Conservation (phyloP, 2,113 vertebrate species). For the Sminthopsis crassicaudata region DNA sequence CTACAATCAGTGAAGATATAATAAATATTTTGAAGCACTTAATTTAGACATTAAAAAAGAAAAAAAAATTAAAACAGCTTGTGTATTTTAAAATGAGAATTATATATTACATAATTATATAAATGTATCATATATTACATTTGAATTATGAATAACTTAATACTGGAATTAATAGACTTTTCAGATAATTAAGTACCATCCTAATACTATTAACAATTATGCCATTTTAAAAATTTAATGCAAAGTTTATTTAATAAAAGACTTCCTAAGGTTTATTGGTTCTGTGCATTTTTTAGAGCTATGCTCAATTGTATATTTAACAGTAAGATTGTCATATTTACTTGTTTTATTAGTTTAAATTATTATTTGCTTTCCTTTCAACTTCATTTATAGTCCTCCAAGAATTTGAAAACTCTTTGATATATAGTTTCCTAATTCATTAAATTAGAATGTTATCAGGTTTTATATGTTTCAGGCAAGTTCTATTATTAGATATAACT, state of each 20-base stretch:
- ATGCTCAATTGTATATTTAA: background rate
- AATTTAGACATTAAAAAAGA: background rate
- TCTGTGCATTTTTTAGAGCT: background rate
- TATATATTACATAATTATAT: background rate
- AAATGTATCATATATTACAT: background rate
- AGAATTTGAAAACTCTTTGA: background rate
- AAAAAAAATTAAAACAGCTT: no score
- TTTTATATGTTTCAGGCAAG: background rate
- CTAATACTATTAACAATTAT: background rate
- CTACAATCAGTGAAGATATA: background rate
- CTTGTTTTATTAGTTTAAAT: background rate
- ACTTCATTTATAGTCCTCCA: background rate
- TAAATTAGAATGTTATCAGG: background rate
- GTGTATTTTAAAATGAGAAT: background rate
- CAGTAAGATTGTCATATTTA: background rate
- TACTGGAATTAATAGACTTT: background rate
- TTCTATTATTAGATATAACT: background rate
- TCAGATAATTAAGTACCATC: background rate
- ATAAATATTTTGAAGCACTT: background rate
- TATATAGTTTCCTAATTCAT: background rate
- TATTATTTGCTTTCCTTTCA: background rate
- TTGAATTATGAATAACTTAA: background rate
- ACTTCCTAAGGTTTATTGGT: background rate
- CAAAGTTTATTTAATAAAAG: background rate
- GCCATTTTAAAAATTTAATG: background rate